Evolutionary conservation across 2,113 vertebrate genomes (phyloP).

Genomic region (Mesocricetus auratus): DNA sequence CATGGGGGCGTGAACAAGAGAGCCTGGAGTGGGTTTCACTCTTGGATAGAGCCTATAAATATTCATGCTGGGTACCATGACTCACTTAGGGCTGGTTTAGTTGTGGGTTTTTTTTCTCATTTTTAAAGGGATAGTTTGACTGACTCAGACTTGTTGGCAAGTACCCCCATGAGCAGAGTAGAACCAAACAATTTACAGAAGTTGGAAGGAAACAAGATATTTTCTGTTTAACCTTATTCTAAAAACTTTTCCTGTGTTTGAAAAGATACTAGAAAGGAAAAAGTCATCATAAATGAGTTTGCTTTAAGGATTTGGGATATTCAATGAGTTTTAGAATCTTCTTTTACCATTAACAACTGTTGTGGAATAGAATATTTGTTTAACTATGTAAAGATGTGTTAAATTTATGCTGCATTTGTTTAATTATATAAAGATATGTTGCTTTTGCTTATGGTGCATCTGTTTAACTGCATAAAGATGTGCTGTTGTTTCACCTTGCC

Average conservation of each 20-base stretch:
- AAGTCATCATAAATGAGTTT: not conserved
- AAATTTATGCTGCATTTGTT: too few relatives aligned
- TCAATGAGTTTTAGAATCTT: not conserved
- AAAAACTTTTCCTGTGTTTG: conserved; percentile 19
- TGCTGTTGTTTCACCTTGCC: not conserved
- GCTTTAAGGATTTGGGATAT: not conserved
- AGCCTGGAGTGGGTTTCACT: conserved; percentile 65
- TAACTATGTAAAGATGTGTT: not conserved
- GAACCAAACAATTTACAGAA: conserved; percentile 62
- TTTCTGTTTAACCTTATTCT: conserved; percentile 39
- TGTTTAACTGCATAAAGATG: not conserved
- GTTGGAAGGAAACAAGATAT: conserved; percentile 37
- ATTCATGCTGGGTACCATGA: conserved; percentile 68
- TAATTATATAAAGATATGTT: not conserved
- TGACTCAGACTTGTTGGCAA: conserved; percentile 75
- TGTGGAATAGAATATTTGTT: not conserved
- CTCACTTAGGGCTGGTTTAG: conserved; percentile 53
- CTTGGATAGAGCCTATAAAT: conserved; percentile 72
- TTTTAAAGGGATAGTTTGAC: conserved; percentile 61
- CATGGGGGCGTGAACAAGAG: conserved; percentile 68
- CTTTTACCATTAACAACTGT: not conserved
- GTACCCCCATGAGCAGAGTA: conserved; percentile 29
- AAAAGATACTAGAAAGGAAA: not conserved
- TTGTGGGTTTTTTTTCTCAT: conserved; percentile 29
- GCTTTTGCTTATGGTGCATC: not conserved